Conservation (phyloP, 2,888 invertebrate genomes). For the Notodonta ziczac region DNA sequence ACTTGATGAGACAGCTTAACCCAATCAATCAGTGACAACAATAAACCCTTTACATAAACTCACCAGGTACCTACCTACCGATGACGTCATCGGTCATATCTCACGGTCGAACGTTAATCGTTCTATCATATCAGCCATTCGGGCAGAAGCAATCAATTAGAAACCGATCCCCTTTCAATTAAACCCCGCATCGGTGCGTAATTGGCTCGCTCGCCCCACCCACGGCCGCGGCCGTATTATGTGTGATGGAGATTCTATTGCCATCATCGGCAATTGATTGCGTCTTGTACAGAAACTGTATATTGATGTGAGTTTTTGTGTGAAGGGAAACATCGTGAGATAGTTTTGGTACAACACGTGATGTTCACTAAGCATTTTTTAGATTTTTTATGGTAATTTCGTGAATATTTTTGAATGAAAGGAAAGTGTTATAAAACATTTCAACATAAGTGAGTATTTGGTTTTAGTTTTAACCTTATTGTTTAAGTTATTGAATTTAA, state of each 20-base stretch:
- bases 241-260: conserved; percentile 40
- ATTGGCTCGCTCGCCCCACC: conserved; percentile 64
- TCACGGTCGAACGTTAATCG: conserved; percentile 55
- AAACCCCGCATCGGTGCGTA: conserved; percentile 68
- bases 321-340: not conserved
- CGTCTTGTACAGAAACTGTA: conserved; percentile 10
- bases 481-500: too few relatives aligned
- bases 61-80: conserved; percentile 17
- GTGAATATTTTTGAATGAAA: too few relatives aligned
- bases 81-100: conserved; percentile 37
- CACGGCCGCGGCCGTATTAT: conserved; percentile 44
- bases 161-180: conserved; percentile 79
- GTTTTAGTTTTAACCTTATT: too few relatives aligned
- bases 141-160: conserved; percentile 81
- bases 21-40: not conserved
- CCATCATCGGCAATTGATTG: conserved; percentile 37
- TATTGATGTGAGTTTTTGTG: not conserved
- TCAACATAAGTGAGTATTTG: too few relatives aligned
- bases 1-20: too few relatives aligned
- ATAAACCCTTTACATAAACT: not conserved
- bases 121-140: conserved; percentile 74
- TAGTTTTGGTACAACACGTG: too few relatives aligned
- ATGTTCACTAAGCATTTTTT: too few relatives aligned
- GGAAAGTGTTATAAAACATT: too few relatives aligned
- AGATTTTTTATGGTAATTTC: too few relatives aligned